Percentiles rank a stretch among this genome's conserved stretches.
These are phyloP conservation scores for Brachymystax lenok DNA, from an alignment of 2,797 vertebrate species.

Conservation along the genomic window DNA sequence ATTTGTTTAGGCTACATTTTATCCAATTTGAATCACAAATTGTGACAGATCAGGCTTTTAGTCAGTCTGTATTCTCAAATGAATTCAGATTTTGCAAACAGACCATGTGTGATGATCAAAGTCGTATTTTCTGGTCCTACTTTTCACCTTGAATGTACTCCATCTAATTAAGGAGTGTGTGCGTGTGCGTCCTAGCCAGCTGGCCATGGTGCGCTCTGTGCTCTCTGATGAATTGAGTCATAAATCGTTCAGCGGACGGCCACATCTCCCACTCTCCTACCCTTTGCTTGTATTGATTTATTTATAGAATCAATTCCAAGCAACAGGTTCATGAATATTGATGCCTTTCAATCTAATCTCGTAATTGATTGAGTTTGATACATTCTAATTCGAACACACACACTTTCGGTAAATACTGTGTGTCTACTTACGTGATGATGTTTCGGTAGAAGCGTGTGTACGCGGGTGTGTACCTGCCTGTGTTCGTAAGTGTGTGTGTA, in stretches of 20 bases:
- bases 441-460: not conserved
- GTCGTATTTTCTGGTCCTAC: slow-evolving; percentile 13
- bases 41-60: slow-evolving; percentile 1
- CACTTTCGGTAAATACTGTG: not conserved
- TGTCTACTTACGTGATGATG: no score
- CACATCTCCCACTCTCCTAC: slow-evolving; percentile 12
- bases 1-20: not conserved
- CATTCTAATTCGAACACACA: not conserved
- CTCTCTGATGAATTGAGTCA: slow-evolving; percentile 33
- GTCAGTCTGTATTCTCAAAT: slow-evolving; percentile 24
- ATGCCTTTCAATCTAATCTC: not conserved
- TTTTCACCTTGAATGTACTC: slow-evolving; percentile 44
- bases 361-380: slow-evolving; percentile 2
- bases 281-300: slow-evolving; percentile 17
- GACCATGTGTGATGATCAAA: slow-evolving; percentile 32
- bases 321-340: slow-evolving; percentile 33
- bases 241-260: slow-evolving; percentile 42
- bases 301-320: slow-evolving; percentile 29
- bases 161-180: slow-evolving; percentile 40
- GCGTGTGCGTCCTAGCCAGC: not conserved
- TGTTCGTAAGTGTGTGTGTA: not conserved
- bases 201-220: not conserved
- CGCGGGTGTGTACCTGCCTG: not conserved
- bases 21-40: not conserved
- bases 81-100: slow-evolving; percentile 33